Conservation (phyloP, 1,140 invertebrate species). For the Cecropterus lyciades region DNA sequence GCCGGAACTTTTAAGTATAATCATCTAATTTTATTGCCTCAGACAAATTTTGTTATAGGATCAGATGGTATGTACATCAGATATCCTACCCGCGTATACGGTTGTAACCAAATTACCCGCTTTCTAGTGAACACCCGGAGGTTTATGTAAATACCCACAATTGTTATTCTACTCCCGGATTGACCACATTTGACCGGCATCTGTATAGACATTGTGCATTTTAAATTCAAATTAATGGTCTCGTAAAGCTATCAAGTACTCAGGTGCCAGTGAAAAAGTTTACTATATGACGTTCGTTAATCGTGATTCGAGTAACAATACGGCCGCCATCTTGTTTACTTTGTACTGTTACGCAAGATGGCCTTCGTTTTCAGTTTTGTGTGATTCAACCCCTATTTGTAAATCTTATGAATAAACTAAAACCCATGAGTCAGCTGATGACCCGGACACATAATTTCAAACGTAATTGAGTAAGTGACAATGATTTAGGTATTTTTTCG, state of each 20-base stretch:
- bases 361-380: constrained; percentile 44
- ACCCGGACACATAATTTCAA: constrained; percentile 1
- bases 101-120: constrained; percentile 80
- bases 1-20: constrained; percentile 61
- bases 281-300: constrained; percentile 50
- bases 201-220: constrained; percentile 72
- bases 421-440: constrained; percentile 27
- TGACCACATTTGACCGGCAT: constrained; percentile 80
- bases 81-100: constrained; percentile 62
- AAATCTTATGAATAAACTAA: constrained; percentile 27
- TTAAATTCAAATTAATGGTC: constrained; percentile 79
- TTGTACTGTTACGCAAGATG: constrained; percentile 53
- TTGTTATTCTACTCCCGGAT: constrained; percentile 69
- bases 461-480: constrained; percentile 14
- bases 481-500: not conserved
- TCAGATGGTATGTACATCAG: constrained; percentile 55
- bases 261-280: constrained; percentile 64
- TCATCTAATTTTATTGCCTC: constrained; percentile 65
- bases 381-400: constrained; percentile 27
- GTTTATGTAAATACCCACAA: constrained; percentile 77
- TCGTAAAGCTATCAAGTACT: constrained; percentile 80
- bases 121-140: constrained; percentile 79
- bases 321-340: constrained; percentile 69
- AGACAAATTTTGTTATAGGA: constrained; percentile 60
- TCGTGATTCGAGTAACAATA: constrained; percentile 71